Evolutionary conservation across 2,888 invertebrate species (phyloP).

Genomic region (Lasius fuliginosus): DNA sequence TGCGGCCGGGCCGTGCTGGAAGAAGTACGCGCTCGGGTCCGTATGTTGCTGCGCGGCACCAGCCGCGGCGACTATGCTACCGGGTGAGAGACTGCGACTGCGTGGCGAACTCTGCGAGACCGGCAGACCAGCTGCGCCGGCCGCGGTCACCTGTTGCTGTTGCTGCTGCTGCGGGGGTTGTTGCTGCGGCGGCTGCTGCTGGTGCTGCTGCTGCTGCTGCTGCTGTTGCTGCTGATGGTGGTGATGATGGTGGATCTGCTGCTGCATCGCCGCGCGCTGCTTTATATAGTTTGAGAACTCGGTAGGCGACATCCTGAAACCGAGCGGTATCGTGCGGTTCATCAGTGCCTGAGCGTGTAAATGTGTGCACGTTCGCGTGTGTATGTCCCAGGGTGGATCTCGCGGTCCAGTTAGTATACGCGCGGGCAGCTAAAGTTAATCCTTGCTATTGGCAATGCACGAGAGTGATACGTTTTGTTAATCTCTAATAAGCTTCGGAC

Average conservation of each 20-base stretch:
- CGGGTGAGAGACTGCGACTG: slow-evolving; percentile 88
- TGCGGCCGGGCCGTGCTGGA: slow-evolving; percentile 87
- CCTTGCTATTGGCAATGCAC: neutral
- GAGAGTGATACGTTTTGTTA: neutral
- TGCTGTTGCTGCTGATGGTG: slow-evolving; percentile 86
- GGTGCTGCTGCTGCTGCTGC: slow-evolving; percentile 87
- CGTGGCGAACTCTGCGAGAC: slow-evolving; percentile 89
- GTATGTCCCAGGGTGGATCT: slow-evolving; percentile 4
- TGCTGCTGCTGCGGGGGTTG: slow-evolving; percentile 85
- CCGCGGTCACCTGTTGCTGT: slow-evolving; percentile 83
- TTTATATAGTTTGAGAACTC: slow-evolving; percentile 99
- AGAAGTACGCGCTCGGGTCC: slow-evolving; percentile 89
- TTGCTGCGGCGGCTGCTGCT: slow-evolving; percentile 84
- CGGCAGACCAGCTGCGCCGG: slow-evolving; percentile 83
- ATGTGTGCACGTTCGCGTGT: slow-evolving; percentile 10
- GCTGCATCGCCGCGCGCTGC: slow-evolving; percentile 96
- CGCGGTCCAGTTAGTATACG: slow-evolving; percentile 25
- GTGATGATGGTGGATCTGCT: slow-evolving; percentile 88
- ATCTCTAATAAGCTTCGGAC: slow-evolving; percentile 9
- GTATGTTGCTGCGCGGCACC: slow-evolving; percentile 80
- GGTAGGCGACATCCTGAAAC: slow-evolving; percentile 96
- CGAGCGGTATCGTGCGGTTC: slow-evolving; percentile 42
- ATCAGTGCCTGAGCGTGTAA: slow-evolving; percentile 15
- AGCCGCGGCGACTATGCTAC: slow-evolving; percentile 83
- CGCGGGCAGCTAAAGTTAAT: slow-evolving; percentile 3